Evolutionary conservation across 2,888 invertebrate genomes (phyloP).

Genomic region (Danaus chrysippus): DNA sequence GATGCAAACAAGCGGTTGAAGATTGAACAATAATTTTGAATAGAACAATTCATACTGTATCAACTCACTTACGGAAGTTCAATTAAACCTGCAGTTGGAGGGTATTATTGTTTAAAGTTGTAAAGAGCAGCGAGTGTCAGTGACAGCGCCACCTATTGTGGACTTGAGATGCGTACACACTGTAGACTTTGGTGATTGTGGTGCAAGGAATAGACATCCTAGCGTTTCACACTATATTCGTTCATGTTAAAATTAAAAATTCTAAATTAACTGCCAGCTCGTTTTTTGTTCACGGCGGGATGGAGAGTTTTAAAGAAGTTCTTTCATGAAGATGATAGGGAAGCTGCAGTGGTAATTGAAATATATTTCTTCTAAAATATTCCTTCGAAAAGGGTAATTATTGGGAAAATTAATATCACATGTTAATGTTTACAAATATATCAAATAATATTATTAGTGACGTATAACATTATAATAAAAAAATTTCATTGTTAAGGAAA

Average conservation of each 20-base stretch:
- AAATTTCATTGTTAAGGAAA: neutral
- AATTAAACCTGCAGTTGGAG: conserved; percentile 39
- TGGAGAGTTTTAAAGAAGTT: no score
- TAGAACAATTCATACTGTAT: conserved; percentile 27
- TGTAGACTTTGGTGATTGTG: conserved; percentile 26
- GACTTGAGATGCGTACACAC: conserved; percentile 35
- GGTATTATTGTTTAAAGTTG: conserved; percentile 42
- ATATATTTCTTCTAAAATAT: no score
- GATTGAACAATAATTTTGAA: conserved; percentile 1
- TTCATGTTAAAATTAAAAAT: no score
- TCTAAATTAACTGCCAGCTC: no score
- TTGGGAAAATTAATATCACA: no score
- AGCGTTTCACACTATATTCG: neutral
- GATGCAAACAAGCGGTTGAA: neutral
- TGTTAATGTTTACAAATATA: no score
- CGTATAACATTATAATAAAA: neutral
- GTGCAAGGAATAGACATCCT: conserved; percentile 9
- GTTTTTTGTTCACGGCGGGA: no score
- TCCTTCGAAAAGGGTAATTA: no score
- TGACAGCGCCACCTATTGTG: conserved; percentile 45
- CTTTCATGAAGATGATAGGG: no score
- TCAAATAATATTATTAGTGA: no score
- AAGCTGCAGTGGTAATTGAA: no score
- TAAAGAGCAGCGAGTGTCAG: conserved; percentile 39
- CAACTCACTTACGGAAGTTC: conserved; percentile 33